Percentiles rank a stretch among this genome's conserved stretches.
Evolutionary conservation across 2,888 invertebrate genomes (phyloP).

Genomic region (Danaus chrysippus): DNA sequence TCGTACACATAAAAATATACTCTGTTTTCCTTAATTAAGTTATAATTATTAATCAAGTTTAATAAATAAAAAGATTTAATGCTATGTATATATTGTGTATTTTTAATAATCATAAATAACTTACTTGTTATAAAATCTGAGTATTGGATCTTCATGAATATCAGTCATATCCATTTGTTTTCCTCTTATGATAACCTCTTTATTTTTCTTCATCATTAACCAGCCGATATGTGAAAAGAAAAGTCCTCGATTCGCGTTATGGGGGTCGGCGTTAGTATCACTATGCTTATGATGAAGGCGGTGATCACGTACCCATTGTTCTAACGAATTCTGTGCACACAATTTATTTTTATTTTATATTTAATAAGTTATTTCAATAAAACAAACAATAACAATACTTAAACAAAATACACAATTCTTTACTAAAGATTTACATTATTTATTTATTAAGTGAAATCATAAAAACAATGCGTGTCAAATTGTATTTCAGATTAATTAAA

Average conservation of each 20-base stretch:
- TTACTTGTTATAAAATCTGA: slow-evolving; percentile 86
- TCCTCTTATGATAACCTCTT: slow-evolving; percentile 86
- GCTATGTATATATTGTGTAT: too few species aligned
- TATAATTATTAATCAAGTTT: too few species aligned
- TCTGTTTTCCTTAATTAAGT: too few species aligned
- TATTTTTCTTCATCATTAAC: slow-evolving; percentile 90
- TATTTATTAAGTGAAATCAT: neutral
- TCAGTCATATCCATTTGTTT: slow-evolving; percentile 88
- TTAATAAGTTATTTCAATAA: too few species aligned
- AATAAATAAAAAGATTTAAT: too few species aligned
- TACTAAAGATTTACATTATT: neutral
- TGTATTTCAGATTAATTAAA: slow-evolving; percentile 2
- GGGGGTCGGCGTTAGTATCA: slow-evolving; percentile 91
- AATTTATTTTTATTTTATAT: neutral
- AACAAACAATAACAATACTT: too few species aligned
- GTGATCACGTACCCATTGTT: slow-evolving; percentile 83
- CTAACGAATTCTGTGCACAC: slow-evolving; percentile 56
- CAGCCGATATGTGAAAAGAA: slow-evolving; percentile 95
- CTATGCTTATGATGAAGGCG: slow-evolving; percentile 90
- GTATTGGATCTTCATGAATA: slow-evolving; percentile 84
- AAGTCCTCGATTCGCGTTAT: slow-evolving; percentile 89
- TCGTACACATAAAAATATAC: too few species aligned
- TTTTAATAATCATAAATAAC: slow-evolving; percentile 36
- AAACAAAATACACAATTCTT: neutral
- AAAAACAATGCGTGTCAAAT: neutral